Conservation (phyloP, 2,113 vertebrate species). For the Lepisosteus oculatus region DNA sequence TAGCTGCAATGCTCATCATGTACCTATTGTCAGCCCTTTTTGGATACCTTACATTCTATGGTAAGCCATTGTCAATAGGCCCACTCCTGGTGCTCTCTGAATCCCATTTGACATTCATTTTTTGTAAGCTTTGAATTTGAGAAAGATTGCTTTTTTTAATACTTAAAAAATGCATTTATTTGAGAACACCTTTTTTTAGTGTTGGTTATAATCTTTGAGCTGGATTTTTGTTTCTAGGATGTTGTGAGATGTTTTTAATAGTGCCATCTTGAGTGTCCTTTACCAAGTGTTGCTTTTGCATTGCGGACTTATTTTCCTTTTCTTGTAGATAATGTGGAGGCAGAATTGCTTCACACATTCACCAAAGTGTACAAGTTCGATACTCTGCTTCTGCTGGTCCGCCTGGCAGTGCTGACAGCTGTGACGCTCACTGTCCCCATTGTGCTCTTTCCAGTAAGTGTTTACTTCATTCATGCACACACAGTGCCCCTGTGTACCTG, state of each 20-base stretch:
- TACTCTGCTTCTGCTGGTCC: constrained; percentile 80
- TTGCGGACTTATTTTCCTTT: neutral
- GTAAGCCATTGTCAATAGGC: constrained; percentile 54
- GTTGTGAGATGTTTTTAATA: too few relatives aligned
- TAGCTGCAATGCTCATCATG: constrained; percentile 90
- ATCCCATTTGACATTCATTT: too few relatives aligned
- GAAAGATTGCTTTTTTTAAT: too few relatives aligned
- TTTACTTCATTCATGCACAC: neutral
- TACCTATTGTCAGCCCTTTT: constrained; percentile 91
- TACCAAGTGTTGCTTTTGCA: too few relatives aligned
- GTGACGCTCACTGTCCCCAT: constrained; percentile 93
- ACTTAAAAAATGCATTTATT: too few relatives aligned
- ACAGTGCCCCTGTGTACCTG: neutral
- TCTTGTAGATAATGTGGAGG: constrained; percentile 82
- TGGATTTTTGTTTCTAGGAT: too few relatives aligned
- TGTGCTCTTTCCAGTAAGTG: constrained; percentile 94
- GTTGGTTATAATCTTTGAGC: too few relatives aligned
- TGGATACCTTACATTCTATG: constrained; percentile 93
- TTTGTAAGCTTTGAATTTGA: too few relatives aligned
- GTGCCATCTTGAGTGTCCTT: too few relatives aligned
- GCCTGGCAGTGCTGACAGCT: constrained; percentile 89
- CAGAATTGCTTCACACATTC: constrained; percentile 92
- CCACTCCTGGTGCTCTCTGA: too few relatives aligned
- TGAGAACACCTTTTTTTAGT: too few relatives aligned
- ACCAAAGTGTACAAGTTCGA: constrained; percentile 90